phyloP scores from a whole-genome alignment of 2,797 vertebrate species.

The Leptodactylus fallax region DNA sequence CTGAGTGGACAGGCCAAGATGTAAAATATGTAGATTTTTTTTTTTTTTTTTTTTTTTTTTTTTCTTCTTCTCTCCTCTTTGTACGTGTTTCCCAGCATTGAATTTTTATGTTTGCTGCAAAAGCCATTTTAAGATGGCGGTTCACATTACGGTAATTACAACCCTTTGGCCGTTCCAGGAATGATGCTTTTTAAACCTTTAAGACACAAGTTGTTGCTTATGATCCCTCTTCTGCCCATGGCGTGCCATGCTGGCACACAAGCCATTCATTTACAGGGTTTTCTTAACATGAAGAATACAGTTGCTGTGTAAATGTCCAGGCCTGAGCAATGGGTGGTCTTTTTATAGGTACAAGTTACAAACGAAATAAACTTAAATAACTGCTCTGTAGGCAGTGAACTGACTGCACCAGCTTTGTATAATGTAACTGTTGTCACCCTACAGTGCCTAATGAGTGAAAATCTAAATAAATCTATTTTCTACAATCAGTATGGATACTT shows the following conservation, averaged over 20 bases:
- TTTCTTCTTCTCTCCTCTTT: not conserved
- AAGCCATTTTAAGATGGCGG: constrained; percentile 30
- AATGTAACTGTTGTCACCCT: constrained; percentile 17
- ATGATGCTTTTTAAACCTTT: not conserved
- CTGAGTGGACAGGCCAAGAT: constrained; percentile 10
- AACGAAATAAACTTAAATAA: not conserved
- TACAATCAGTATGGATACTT: constrained; percentile 26
- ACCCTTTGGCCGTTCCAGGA: not conserved
- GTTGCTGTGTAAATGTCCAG: not conserved
- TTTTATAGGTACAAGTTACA: not conserved
- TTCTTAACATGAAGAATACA: not conserved
- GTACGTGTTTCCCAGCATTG: constrained; percentile 31
- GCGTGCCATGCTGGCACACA: not conserved
- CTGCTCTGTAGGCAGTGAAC: constrained; percentile 11
- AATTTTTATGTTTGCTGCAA: constrained; percentile 25
- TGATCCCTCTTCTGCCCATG: not conserved
- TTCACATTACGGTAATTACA: not conserved
- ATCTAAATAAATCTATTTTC: constrained; percentile 60
- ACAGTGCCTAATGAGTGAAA: constrained; percentile 36
- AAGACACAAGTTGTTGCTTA: not conserved
- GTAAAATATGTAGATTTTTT: constrained; percentile 51
- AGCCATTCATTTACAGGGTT: not conserved
- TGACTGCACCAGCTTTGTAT: constrained; percentile 57
- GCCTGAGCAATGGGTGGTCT: not conserved
- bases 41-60: no score